A percentile compares a stretch with the other conserved stretches of the same genome.
phyloP scores from a whole-genome alignment of 2,113 vertebrate genomes.

The Podarcis muralis region DNA sequence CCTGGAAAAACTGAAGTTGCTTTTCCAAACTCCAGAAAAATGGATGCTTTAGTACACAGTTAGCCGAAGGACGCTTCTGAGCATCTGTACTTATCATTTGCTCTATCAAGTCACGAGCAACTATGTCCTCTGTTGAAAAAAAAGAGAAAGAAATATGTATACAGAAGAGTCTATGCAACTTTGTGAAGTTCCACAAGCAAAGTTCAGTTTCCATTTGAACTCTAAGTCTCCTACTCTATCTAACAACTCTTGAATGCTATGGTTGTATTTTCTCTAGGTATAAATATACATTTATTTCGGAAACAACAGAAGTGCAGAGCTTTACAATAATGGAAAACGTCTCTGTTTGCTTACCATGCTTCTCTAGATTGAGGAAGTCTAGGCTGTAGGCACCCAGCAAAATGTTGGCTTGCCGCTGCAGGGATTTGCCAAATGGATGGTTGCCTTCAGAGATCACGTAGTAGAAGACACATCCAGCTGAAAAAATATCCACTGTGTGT shows the following conservation, averaged over 20 bases:
- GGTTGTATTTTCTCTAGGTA: background rate
- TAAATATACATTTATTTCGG: no score
- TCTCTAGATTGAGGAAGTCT: constrained; percentile 81
- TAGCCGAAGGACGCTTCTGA: constrained; percentile 86
- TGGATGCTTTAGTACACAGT: constrained; percentile 90
- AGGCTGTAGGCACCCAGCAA: constrained; percentile 88
- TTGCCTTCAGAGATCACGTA: constrained; percentile 92
- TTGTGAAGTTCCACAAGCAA: background rate
- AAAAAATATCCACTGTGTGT: constrained; percentile 95
- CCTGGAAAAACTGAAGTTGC: constrained; percentile 98
- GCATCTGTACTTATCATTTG: constrained; percentile 93
- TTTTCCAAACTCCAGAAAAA: constrained; percentile 98
- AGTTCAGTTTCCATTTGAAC: rapidly evolving
- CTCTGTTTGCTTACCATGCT: constrained; percentile 79
- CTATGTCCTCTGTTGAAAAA: constrained; percentile 81
- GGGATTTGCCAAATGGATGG: constrained; percentile 95
- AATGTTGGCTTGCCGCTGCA: constrained; percentile 97
- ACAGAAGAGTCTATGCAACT: background rate
- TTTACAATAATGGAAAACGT: background rate
- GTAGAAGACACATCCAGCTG: constrained; percentile 96
- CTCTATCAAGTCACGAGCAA: constrained; percentile 89
- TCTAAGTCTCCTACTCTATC: background rate
- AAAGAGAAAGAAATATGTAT: background rate
- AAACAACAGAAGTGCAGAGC: background rate
- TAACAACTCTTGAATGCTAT: background rate